Evolutionary conservation across 2,797 vertebrate species (phyloP).

Genomic region (Enteromius thamalakanensis): DNA sequence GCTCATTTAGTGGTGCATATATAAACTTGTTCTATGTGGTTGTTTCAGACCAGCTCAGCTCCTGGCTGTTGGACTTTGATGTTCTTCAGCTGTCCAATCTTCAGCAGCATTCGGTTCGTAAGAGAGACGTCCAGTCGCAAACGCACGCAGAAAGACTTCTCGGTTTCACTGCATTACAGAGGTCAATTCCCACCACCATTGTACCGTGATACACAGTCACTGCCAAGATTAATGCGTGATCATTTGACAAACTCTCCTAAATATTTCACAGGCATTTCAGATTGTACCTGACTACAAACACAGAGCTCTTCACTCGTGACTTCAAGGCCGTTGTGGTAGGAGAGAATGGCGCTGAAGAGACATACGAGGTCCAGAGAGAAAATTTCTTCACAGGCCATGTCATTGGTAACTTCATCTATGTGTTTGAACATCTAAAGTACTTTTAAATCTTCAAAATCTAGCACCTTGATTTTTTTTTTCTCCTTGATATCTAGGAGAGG

Average conservation of each 20-base stretch:
- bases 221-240: not conserved
- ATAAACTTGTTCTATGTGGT: conserved; percentile 20
- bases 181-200: conserved; percentile 69
- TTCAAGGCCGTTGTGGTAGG: conserved; percentile 86
- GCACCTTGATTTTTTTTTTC: not conserved
- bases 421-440: not conserved
- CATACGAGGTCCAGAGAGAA: conserved; percentile 81
- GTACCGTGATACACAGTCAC: not conserved
- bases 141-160: conserved; percentile 86
- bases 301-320: conserved; percentile 88
- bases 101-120: conserved; percentile 87
- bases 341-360: conserved; percentile 77
- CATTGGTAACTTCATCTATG: conserved; percentile 76
- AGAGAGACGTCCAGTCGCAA: conserved; percentile 83
- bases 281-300: conserved; percentile 89
- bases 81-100: conserved; percentile 85
- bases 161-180: conserved; percentile 88
- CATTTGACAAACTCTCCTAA: conserved; percentile 23
- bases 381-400: conserved; percentile 94
- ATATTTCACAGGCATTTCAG: conserved; percentile 85
- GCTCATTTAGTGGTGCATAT: not conserved
- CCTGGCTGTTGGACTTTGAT: conserved; percentile 88
- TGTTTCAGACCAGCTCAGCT: conserved; percentile 73
- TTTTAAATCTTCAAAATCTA: not conserved
- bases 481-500: conserved; percentile 79